A percentile compares a stretch with the other conserved stretches of the same genome.
These are phyloP conservation scores for Eupithecia exiguata DNA, from an alignment of 2,888 invertebrate species.

Conservation along the genomic window DNA sequence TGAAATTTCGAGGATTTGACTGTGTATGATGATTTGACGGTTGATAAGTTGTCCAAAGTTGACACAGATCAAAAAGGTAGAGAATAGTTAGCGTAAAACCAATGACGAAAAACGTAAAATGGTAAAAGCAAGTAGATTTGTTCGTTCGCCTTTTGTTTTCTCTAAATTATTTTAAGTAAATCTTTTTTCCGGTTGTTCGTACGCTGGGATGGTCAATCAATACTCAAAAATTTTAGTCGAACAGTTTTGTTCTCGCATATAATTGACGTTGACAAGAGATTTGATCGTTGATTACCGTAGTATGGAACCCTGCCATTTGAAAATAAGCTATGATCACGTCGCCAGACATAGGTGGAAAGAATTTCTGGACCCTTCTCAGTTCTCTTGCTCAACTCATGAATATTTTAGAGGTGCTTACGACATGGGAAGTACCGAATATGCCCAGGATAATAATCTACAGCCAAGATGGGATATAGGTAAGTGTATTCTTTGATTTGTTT, in stretches of 20 bases:
- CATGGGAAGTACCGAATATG: slow-evolving; percentile 65
- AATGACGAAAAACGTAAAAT: too few species aligned
- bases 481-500: slow-evolving; percentile 32
- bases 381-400: slow-evolving; percentile 69
- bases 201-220: not conserved
- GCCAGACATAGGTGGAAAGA: slow-evolving; percentile 52
- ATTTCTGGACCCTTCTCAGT: slow-evolving; percentile 58
- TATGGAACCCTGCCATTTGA: not conserved
- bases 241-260: not conserved
- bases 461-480: slow-evolving; percentile 16
- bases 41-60: not conserved
- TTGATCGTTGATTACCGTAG: not conserved
- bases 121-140: not conserved
- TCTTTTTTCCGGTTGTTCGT: not conserved
- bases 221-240: not conserved
- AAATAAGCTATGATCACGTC: slow-evolving; percentile 16
- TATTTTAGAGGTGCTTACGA: slow-evolving; percentile 70
- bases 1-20: too few species aligned
- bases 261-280: not conserved
- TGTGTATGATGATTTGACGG: not conserved
- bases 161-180: not conserved
- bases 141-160: not conserved
- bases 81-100: not conserved
- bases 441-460: slow-evolving; percentile 49
- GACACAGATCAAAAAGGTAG: not conserved